Percentiles rank a stretch among this genome's conserved stretches.
Evolutionary conservation across 2,888 invertebrate species (phyloP).

Genomic region (Diogma glabrata): DNA sequence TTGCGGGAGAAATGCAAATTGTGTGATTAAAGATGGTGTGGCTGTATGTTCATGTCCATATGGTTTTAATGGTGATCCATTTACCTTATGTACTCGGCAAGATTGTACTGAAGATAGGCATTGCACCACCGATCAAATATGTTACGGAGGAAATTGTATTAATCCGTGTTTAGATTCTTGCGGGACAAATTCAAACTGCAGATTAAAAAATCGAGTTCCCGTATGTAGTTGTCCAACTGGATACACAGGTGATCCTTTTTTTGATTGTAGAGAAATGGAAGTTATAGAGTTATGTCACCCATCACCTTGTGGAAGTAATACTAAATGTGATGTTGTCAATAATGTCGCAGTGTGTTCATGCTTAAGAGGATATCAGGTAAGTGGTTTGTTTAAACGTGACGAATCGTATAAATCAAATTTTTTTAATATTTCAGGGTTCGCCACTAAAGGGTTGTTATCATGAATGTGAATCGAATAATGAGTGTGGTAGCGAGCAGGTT

Average conservation of each 20-base stretch:
- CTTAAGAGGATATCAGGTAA: neutral
- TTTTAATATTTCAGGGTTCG: neutral
- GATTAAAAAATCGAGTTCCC: conserved; percentile 1
- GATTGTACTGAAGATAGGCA: neutral
- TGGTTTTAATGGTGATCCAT: neutral
- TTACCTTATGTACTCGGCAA: neutral
- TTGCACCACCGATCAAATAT: neutral
- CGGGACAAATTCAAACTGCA: neutral
- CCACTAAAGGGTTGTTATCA: neutral
- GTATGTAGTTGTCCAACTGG: neutral
- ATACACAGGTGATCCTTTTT: neutral
- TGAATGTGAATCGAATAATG: neutral
- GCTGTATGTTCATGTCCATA: neutral
- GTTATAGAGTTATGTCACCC: neutral
- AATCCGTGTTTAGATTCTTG: conserved; percentile 2
- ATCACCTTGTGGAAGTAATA: neutral
- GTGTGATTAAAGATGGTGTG: neutral
- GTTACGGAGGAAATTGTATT: neutral
- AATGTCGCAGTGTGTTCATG: neutral
- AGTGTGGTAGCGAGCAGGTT: neutral
- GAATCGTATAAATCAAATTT: neutral
- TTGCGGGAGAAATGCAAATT: neutral
- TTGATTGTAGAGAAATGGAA: neutral
- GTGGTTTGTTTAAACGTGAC: no score
- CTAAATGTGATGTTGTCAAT: conserved; percentile 3